These are phyloP conservation scores for Climacteris rufus DNA, from an alignment of 2,113 vertebrate species.

Conservation along the genomic window DNA sequence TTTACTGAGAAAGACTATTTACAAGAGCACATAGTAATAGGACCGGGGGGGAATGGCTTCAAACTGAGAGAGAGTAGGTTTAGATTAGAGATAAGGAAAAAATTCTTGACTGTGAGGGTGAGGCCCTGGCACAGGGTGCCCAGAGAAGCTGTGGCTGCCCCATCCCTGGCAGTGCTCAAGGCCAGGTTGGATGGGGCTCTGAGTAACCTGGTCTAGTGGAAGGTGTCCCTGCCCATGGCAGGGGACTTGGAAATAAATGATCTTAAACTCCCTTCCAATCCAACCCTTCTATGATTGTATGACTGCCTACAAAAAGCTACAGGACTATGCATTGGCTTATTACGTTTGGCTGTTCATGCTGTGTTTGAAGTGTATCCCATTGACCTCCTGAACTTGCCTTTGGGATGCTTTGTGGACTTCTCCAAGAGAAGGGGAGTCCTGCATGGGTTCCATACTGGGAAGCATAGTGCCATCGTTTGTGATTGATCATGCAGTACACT, in stretches of 20 bases:
- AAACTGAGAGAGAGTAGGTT: not conserved
- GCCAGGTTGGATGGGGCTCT: not conserved
- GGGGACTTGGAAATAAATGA: not conserved
- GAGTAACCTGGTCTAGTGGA: not conserved
- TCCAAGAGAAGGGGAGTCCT: not conserved
- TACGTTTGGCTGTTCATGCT: not conserved
- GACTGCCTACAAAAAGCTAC: not conserved
- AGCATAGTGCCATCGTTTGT: not conserved
- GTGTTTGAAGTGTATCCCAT: not conserved
- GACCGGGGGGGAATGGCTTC: not conserved
- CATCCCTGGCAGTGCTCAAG: not conserved
- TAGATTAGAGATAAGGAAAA: not conserved
- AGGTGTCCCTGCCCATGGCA: not conserved
- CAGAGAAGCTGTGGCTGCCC: not conserved
- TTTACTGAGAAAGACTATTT: not conserved
- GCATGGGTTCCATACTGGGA: not conserved
- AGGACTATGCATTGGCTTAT: not conserved
- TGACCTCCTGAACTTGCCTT: not conserved
- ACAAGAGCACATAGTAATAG: not conserved
- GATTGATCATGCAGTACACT: fast-evolving
- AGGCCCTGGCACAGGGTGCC: not conserved
- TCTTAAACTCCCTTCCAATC: not conserved
- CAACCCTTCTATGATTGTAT: not conserved
- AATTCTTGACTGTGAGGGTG: fast-evolving
- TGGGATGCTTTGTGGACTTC: not conserved